Base-by-base conservation (phyloP, 2,888 invertebrate species). In the Pasiphila rectangulata region DNA sequence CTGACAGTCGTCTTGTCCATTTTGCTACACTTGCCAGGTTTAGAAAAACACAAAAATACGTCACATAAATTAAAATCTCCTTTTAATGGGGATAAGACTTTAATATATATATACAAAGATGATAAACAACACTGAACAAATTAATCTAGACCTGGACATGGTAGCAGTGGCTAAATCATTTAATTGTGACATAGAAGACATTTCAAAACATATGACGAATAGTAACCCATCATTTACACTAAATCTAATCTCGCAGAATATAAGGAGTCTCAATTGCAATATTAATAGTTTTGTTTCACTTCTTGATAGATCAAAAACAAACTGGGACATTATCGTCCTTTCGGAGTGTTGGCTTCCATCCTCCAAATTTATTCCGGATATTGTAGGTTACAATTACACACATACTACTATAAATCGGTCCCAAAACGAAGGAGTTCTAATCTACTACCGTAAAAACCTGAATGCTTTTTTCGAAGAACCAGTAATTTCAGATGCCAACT, bases 401-500 rank as follows among this genome's bases (percentile, higher is more conserved):
- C 16, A 12, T n/a, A 51, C 60, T n/a, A n/a, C n/a, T n/a, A 15
- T 12, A 4, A 51, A 59, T 24, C 35, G n/a, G 1, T 47, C 54
- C 0, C 61, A 63, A 36, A 63, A 61, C 9, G 60, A 66, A 36
- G 61, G 59, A 0, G 59, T 63, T 0, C 52, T 61, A 0, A 37
- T 59, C 1, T 61, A 56, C 13, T 54, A 40, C n/a, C 54, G 46
- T 6, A 40, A 32, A 4, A 12, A 36, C 3, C n/a, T 59, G 0
- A 10, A 25, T n/a, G 41, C 46, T 0, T 7, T 12, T 0, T 7
- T 13, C 7, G 53, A 57, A 19, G 59, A 61, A 38, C 51, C 53
- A 1, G 5, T 16, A 12, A 3, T 58, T 1, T 10, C 0, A 2
- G 57, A 57, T 6, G 57, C 60, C 0, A 64, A 59, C 24, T 58